Percentiles rank a stretch among this genome's conserved stretches.
These are phyloP conservation scores for Ophthalmolycus amberensis DNA, from an alignment of 2,113 vertebrate genomes.

Conservation along the genomic window DNA sequence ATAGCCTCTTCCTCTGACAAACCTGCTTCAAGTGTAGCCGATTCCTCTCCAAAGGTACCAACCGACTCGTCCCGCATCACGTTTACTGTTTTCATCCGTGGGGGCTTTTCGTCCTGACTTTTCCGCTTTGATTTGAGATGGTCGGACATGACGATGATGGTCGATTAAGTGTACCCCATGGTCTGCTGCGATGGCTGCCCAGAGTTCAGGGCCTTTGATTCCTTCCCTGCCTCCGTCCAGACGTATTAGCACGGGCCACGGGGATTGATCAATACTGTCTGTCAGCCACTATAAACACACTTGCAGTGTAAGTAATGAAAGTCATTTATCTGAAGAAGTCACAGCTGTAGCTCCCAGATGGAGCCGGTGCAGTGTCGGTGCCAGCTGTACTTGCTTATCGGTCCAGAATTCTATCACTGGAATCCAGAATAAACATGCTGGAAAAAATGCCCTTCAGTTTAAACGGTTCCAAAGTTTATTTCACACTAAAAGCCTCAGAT, in stretches of 20 bases:
- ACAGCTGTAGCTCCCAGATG: conserved; percentile 49
- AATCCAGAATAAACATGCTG: neutral
- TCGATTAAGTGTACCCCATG: conserved; percentile 9
- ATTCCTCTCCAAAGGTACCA: conserved; percentile 17
- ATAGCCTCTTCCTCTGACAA: conserved; percentile 45
- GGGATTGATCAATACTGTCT: conserved; percentile 44
- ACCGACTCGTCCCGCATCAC: conserved; percentile 18
- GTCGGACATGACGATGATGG: neutral
- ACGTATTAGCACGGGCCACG: conserved; percentile 3
- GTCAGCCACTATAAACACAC: conserved; percentile 55
- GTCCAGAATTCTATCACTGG: neutral
- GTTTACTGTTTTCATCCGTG: neutral
- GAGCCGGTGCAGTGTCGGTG: conserved; percentile 26
- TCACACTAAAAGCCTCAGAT: conserved; percentile 22
- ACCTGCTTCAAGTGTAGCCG: conserved; percentile 24
- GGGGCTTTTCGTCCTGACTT: conserved; percentile 23
- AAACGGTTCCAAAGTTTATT: neutral
- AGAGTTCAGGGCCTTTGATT: conserved; percentile 19
- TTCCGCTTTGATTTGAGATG: conserved; percentile 1
- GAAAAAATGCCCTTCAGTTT: neutral
- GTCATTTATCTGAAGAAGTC: conserved; percentile 48
- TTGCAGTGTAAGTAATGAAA: conserved; percentile 49
- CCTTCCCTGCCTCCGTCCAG: conserved; percentile 10
- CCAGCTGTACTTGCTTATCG: conserved; percentile 32
- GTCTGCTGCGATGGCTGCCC: neutral